Base-by-base conservation (phyloP, 2,888 invertebrate genomes). In the Glomeris marginata region DNA sequence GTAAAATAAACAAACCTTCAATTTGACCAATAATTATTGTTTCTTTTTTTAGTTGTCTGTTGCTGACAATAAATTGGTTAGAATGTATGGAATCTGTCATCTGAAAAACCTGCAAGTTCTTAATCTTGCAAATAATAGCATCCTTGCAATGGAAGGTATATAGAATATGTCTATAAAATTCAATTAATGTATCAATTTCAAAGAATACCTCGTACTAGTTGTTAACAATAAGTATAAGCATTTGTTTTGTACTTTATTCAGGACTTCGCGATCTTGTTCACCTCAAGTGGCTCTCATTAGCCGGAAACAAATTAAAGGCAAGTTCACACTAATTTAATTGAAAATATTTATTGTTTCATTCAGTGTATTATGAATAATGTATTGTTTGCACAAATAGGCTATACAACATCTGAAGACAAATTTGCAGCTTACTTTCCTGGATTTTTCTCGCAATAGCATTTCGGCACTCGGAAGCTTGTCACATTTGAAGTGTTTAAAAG, bases 231-330 rank as follows among this genome's bases (percentile, higher is more conserved):
- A 8, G 8, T 43, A 20, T 2, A 36, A 46, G 37, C 2, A 15
- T 21, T 11, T 41, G n/a, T 45, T 15, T 40, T 44, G 41, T 36
- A 37, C 34, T 47, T 21, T 52, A n/a, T 54, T 16, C 45, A 66
- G 66, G 90, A 10, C 71, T 91, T 13, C 85, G 85, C 65, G 86
- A 88, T 53, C 74, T 92, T 57, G 72, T 76, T 47, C 80, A 84
- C 62, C 72, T 92, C 52, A 80, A 80, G 63, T 81, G 81, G 62
- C 72, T 92, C 47, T 85, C 86, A 68, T 72, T 92, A 50, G 77
- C 83, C 68, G 85, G 84, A 55, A 92, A 92, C 70, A 88, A 83
- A 62, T 84, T 92, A 60, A 91, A 91, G 74, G 78, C n/a, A n/a
- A n/a, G n/a, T n/a, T n/a, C n/a, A n/a, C n/a, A n/a, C n/a, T n/a